These are phyloP conservation scores for Lepidonotus clava DNA, from an alignment of 2,888 invertebrate species.

Conservation along the genomic window DNA sequence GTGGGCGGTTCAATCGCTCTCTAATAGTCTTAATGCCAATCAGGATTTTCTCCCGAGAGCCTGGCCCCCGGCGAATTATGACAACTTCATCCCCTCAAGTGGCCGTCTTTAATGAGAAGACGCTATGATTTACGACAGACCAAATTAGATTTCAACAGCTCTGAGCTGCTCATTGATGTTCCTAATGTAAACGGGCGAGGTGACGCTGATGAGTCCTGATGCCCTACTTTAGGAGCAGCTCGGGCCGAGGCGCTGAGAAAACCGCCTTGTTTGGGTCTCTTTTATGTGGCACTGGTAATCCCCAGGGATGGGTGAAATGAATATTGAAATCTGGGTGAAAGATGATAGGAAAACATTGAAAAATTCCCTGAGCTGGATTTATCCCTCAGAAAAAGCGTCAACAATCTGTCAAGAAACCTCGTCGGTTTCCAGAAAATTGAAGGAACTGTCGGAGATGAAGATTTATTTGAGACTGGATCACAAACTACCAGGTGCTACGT, in stretches of 20 bases:
- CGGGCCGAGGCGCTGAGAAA: neutral
- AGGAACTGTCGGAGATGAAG: no score
- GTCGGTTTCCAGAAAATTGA: no score
- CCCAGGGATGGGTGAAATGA: neutral
- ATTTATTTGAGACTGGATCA: no score
- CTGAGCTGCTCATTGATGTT: conserved; percentile 17
- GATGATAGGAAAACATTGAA: no score
- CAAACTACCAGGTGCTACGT: no score
- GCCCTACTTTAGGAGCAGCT: neutral
- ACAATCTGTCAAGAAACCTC: no score
- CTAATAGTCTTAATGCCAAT: conserved; percentile 39
- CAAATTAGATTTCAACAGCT: conserved; percentile 36
- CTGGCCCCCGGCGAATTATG: neutral
- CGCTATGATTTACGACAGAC: neutral
- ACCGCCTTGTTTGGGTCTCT: no score
- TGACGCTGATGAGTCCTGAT: conserved; percentile 4
- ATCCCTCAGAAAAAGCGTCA: no score
- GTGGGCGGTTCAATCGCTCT: neutral
- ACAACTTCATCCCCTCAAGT: conserved; percentile 9
- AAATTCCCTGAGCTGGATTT: no score
- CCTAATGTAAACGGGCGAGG: conserved; percentile 12
- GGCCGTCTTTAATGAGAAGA: neutral
- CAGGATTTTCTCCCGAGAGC: neutral
- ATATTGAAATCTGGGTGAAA: no score
- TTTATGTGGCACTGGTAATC: neutral